Conservation (phyloP, 2,113 vertebrate genomes). For the Prionailurus viverrinus region DNA sequence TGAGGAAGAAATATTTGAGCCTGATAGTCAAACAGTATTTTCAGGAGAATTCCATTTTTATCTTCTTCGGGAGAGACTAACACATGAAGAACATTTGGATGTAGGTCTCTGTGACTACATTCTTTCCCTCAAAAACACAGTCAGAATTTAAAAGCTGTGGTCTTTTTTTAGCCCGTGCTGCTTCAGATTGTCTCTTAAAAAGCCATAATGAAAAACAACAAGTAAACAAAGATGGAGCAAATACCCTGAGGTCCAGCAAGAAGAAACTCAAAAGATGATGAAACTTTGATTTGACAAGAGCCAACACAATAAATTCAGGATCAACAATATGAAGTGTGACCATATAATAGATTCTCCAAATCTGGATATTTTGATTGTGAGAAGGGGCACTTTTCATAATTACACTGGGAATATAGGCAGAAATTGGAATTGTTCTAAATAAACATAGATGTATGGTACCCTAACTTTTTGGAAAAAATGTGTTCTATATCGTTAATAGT, state of each 20-base stretch:
- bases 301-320: not conserved
- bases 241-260: not conserved
- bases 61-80: conserved; percentile 5
- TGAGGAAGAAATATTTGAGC: conserved; percentile 58
- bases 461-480: conserved; percentile 9
- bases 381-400: not conserved
- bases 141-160: not conserved
- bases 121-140: not conserved
- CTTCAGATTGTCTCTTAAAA: not conserved
- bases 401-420: not conserved
- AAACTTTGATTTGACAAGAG: conserved; percentile 1
- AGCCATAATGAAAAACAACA: conserved; percentile 21
- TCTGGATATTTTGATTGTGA: not conserved
- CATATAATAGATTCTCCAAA: not conserved
- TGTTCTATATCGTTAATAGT: conserved; percentile 10
- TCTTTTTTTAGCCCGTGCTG: not conserved
- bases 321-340: not conserved
- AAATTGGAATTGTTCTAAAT: not conserved
- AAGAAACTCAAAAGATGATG: conserved; percentile 1
- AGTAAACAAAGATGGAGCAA: not conserved
- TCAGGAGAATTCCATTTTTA: conserved; percentile 63
- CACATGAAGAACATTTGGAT: not conserved
- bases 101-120: not conserved
- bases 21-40: conserved; percentile 34
- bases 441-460: not conserved